Base-by-base conservation (phyloP, 1,140 invertebrate species). In the Nebria ingens region DNA sequence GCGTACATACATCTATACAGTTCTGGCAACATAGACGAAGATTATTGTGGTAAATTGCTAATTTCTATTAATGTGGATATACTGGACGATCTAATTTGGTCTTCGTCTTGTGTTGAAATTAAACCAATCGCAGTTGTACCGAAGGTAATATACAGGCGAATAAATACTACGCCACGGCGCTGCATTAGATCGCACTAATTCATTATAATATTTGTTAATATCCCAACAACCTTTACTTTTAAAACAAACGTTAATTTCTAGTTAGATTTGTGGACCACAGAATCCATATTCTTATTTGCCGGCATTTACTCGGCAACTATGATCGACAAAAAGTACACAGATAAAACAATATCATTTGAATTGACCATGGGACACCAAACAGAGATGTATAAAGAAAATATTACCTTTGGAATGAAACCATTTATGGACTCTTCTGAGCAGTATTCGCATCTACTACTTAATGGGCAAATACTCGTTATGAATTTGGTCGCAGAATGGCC, bases 381-480 rank as follows among this genome's bases (percentile, higher is more conserved):
- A 56, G 6, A 60, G 13, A 2, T 29, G 21, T 53, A 15, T 1
- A 17, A 56, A 21, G 51, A 52, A 52, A 4, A 52, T 21, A 19
- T 20, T 11, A 52, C 20, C 4, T 9, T 15, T 6, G 9, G 17
- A 20, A 21, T 23, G 9, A 52, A 52, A 23, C 20, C 51, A 52
- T 2, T 20, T 13, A 19, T 9, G 9, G 51, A 21, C 21, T 20
- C 2, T 21, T 9, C 19, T 20, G 83, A 81, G 55, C 73, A 73
- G 17, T 89, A 91, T 68, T 90, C 85, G 65, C 88, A 79, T 67
- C 64, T 90, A 21, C 85, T 86, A 0, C 89, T 85, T 62, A 85
- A 84, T 76, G 85, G 89, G 56, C 78, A 84, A 58, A 93, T 92
- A 64, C 89, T 87, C 0, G 91, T 87, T 64, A 77, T 92, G 64